These are phyloP conservation scores for Myripristis murdjan DNA, from an alignment of 2,797 vertebrate species.

Conservation along the genomic window DNA sequence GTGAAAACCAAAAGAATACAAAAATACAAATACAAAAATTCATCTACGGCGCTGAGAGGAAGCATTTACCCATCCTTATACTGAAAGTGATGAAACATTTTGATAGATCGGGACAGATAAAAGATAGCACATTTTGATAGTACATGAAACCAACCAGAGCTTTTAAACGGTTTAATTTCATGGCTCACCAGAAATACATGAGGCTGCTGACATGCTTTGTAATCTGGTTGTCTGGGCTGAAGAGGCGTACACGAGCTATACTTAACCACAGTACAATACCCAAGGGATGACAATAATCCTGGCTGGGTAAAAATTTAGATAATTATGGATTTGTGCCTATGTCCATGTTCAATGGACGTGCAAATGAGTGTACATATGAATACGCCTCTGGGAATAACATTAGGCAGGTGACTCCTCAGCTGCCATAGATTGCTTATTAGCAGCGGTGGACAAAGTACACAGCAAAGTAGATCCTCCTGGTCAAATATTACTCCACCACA, in stretches of 20 bases:
- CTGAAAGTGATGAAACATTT: no score
- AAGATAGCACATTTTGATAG: background rate
- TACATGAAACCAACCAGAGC: background rate
- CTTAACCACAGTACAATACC: background rate
- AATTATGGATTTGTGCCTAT: constrained; percentile 1
- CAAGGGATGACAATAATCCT: constrained; percentile 1
- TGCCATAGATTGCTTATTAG: background rate
- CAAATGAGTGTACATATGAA: background rate
- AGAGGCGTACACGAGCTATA: background rate
- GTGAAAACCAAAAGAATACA: background rate
- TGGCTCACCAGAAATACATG: background rate
- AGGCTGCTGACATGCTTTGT: background rate
- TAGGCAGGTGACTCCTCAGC: background rate
- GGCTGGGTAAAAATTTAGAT: constrained; percentile 4
- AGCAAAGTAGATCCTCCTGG: no score
- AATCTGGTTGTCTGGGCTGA: background rate
- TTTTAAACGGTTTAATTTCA: background rate
- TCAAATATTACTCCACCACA: no score
- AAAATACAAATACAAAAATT: background rate
- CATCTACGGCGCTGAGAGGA: background rate
- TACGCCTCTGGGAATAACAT: background rate
- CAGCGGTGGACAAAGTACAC: no score
- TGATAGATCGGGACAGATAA: no score
- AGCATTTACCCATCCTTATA: no score
- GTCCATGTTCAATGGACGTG: background rate